These are phyloP conservation scores for Chitala chitala DNA, from an alignment of 2,113 vertebrate species.

Conservation along the genomic window DNA sequence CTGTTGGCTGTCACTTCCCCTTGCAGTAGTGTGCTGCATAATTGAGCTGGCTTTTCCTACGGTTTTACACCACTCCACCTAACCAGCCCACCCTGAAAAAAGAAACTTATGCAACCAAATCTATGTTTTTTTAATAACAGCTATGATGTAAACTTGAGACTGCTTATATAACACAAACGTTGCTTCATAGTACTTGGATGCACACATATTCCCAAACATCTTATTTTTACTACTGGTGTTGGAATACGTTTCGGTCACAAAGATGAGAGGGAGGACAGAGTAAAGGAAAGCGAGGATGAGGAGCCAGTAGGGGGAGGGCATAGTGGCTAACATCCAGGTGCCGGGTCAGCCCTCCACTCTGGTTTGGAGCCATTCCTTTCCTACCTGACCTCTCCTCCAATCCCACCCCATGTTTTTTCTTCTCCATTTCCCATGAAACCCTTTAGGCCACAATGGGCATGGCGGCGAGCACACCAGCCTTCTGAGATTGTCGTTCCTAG, in stretches of 20 bases:
- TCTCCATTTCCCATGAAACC: not conserved
- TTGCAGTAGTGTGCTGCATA: not conserved
- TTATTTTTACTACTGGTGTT: slow-evolving; percentile 72
- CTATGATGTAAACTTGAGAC: slow-evolving; percentile 48
- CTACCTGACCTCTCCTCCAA: not conserved
- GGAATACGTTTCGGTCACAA: slow-evolving; percentile 61
- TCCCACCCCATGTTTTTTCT: not conserved
- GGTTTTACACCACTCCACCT: not conserved
- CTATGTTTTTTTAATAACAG: slow-evolving; percentile 52
- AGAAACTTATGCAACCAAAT: slow-evolving; percentile 55
- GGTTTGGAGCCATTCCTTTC: not conserved
- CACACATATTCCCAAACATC: slow-evolving; percentile 68
- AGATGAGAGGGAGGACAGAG: not conserved
- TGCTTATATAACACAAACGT: slow-evolving; percentile 60
- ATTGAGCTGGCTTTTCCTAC: not conserved
- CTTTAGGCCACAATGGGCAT: not conserved
- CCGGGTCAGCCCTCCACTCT: not conserved
- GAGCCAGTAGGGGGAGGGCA: not conserved
- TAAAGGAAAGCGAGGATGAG: not conserved
- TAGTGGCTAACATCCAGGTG: slow-evolving; percentile 1
- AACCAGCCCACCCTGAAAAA: slow-evolving; percentile 25
- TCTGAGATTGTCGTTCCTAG: not conserved
- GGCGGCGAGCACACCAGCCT: too few species aligned
- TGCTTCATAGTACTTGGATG: slow-evolving; percentile 60
- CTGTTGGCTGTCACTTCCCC: not conserved